Conservation (phyloP, 2,797 vertebrate species). For the Linurgus olivaceus region DNA sequence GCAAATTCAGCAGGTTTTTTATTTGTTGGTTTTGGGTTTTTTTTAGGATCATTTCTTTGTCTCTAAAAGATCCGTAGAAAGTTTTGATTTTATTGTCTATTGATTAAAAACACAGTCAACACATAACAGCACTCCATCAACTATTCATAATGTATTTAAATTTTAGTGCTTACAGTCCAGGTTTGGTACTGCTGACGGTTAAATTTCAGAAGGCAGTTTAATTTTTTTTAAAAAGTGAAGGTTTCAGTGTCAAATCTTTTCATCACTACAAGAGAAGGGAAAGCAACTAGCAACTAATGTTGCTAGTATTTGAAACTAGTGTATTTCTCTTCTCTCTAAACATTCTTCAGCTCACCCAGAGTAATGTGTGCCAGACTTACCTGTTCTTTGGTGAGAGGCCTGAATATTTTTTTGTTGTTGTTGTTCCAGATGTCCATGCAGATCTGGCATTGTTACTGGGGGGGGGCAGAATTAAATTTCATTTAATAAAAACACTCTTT, state of each 20-base stretch:
- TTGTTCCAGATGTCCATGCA: slow-evolving; percentile 1
- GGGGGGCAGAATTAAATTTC: neutral
- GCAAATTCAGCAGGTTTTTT: neutral
- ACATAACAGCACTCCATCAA: neutral
- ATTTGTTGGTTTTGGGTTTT: neutral
- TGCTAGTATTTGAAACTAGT: neutral
- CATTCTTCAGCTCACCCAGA: neutral
- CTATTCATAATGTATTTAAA: neutral
- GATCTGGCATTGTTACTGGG: neutral
- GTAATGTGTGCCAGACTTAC: neutral
- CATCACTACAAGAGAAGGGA: neutral
- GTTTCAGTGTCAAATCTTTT: neutral
- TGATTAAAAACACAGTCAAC: neutral
- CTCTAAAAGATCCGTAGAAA: neutral
- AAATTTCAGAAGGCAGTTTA: neutral
- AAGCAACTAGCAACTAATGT: neutral
- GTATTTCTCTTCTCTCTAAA: neutral
- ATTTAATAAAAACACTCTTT: slow-evolving; percentile 50
- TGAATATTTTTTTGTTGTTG: neutral
- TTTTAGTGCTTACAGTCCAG: neutral
- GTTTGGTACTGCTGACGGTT: neutral
- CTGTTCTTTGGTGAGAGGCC: neutral
- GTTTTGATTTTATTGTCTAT: neutral
- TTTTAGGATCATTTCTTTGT: neutral
- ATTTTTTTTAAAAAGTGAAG: neutral